Evolutionary conservation across 2,113 vertebrate species (phyloP).

Genomic region (Syrmaticus mikado): DNA sequence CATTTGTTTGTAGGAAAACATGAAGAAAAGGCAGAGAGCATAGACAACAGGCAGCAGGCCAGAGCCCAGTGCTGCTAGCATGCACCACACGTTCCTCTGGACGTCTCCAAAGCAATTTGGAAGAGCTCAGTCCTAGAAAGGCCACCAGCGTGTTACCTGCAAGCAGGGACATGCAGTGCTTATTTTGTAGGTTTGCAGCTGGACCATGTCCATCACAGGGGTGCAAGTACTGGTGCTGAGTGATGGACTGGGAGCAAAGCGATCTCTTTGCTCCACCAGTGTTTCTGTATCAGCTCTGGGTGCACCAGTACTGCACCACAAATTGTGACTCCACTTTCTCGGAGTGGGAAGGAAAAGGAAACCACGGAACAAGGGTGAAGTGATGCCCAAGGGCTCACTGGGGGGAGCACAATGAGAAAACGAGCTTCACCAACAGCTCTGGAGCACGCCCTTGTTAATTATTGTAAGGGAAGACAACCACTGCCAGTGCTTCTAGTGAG

Average conservation of each 20-base stretch:
- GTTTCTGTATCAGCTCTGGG: neutral
- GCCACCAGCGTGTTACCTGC: fast-evolving
- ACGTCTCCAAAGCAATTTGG: neutral
- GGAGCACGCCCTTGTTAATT: neutral
- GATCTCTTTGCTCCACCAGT: neutral
- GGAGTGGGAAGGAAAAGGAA: neutral
- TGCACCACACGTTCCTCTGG: neutral
- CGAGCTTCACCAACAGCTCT: neutral
- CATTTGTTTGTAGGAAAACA: neutral
- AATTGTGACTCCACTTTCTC: neutral
- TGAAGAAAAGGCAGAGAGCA: neutral
- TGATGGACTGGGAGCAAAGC: neutral
- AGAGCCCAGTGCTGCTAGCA: neutral
- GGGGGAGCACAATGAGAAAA: neutral
- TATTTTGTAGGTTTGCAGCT: neutral
- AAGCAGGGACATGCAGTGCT: fast-evolving
- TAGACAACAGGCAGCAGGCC: neutral
- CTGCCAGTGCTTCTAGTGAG: neutral
- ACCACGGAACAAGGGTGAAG: neutral
- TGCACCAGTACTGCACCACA: neutral
- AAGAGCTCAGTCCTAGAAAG: neutral
- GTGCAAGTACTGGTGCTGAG: too few species aligned
- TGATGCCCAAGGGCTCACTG: neutral
- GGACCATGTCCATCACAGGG: neutral
- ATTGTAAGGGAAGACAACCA: neutral